phyloP scores from a whole-genome alignment of 2,797 vertebrate species.

The Natrix natrix region DNA sequence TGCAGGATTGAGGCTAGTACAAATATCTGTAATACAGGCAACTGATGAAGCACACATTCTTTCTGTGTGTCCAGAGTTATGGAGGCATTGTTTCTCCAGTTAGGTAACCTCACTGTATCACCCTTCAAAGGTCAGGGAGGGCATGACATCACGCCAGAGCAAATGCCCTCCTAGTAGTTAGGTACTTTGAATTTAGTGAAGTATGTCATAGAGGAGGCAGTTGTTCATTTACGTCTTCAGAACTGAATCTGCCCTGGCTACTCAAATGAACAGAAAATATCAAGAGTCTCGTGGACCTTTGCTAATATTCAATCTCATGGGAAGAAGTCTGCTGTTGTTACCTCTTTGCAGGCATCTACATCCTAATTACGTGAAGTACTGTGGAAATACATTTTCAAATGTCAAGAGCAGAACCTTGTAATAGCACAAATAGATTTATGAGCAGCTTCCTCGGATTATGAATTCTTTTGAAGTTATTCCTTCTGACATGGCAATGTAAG shows the following conservation, averaged over 20 bases:
- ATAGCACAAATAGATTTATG: background rate
- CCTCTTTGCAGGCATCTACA: background rate
- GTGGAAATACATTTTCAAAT: slow-evolving; percentile 10
- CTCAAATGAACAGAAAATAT: slow-evolving; percentile 5
- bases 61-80: background rate
- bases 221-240: slow-evolving; percentile 13
- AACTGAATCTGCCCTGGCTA: background rate
- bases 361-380: slow-evolving; percentile 13
- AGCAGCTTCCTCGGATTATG: background rate
- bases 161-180: background rate
- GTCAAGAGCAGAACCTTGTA: background rate
- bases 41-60: background rate
- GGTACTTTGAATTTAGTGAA: background rate
- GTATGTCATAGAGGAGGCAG: background rate
- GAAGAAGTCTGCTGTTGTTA: background rate
- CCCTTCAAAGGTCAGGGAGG: background rate
- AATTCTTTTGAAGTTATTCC: slow-evolving; percentile 5
- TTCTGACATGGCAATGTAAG: background rate
- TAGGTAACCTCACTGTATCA: background rate
- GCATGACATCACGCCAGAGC: background rate
- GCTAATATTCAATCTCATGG: slow-evolving; percentile 15
- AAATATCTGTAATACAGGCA: background rate
- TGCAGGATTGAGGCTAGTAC: background rate
- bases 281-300: slow-evolving; percentile 8
- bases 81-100: background rate